Evolutionary conservation across 1,140 invertebrate genomes (phyloP).

Genomic region (Bactericera cockerelli): DNA sequence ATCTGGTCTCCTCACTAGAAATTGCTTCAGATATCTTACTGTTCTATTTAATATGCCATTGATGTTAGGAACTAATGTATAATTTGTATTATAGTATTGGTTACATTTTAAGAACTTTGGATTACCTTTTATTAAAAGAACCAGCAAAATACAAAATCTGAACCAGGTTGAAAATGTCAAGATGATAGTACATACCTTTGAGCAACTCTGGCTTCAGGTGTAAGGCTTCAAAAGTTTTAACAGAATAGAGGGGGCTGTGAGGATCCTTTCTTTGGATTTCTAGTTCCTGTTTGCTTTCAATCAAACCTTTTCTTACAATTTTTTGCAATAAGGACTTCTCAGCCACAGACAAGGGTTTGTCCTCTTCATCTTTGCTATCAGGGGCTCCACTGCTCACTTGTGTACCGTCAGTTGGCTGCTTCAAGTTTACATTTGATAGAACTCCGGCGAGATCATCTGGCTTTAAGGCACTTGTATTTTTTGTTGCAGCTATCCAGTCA

Average conservation of each 20-base stretch:
- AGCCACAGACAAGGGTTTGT: constrained; percentile 44
- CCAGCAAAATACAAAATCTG: no score
- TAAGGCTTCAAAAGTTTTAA: constrained; percentile 86
- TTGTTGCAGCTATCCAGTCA: neutral
- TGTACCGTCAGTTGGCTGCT: neutral
- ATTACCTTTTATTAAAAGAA: no score
- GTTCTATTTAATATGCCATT: no score
- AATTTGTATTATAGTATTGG: no score
- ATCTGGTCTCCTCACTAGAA: no score
- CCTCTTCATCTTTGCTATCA: constrained; percentile 25
- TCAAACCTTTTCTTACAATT: constrained; percentile 72
- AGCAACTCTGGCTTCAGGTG: constrained; percentile 40
- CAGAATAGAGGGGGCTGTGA: constrained; percentile 79
- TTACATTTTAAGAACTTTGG: no score
- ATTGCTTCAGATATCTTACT: no score
- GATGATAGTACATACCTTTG: constrained; percentile 11
- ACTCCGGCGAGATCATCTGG: neutral
- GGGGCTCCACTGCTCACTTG: neutral
- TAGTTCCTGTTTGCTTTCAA: constrained; percentile 68
- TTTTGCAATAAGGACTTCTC: constrained; percentile 81
- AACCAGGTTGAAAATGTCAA: no score
- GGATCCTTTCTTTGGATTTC: constrained; percentile 85
- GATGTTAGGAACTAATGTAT: no score
- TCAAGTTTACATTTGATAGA: neutral
- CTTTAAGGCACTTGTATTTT: constrained; percentile 3